Conservation (phyloP, 2,113 vertebrate species). For the Aptenodytes patagonicus region DNA sequence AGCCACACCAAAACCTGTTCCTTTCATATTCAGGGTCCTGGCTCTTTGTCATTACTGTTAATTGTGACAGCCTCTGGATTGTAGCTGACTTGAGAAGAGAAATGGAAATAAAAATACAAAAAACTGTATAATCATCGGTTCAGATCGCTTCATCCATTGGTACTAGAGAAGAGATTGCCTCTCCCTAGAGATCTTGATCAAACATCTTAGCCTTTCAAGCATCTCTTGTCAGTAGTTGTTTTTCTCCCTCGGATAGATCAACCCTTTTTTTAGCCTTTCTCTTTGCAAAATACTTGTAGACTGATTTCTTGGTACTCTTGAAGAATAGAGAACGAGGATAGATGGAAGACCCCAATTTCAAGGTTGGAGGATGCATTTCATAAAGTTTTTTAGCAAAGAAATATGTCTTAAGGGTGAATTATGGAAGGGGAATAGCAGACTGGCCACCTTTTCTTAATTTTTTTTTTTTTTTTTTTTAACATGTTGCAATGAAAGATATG, state of each 20-base stretch:
- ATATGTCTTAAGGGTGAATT: neutral
- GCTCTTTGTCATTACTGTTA: neutral
- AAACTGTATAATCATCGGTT: neutral
- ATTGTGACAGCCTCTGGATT: neutral
- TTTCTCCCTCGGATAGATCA: neutral
- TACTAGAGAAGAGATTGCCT: neutral
- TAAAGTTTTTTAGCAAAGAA: neutral
- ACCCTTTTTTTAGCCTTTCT: neutral
- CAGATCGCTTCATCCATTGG: neutral
- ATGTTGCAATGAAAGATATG: neutral
- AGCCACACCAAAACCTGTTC: neutral
- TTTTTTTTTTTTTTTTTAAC: neutral
- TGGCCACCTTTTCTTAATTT: accelerated
- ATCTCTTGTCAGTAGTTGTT: neutral
- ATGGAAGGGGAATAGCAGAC: neutral
- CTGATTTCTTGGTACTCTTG: neutral
- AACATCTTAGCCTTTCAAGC: neutral
- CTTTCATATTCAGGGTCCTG: neutral
- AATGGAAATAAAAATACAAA: neutral
- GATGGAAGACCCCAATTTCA: neutral
- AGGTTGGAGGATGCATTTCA: neutral
- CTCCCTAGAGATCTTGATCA: neutral
- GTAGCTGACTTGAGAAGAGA: neutral
- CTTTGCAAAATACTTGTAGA: neutral
- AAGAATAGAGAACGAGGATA: neutral